Percentiles rank a stretch among this genome's conserved stretches.
These are phyloP conservation scores for Brassicogethes aeneus DNA, from an alignment of 2,888 invertebrate genomes.

Conservation along the genomic window DNA sequence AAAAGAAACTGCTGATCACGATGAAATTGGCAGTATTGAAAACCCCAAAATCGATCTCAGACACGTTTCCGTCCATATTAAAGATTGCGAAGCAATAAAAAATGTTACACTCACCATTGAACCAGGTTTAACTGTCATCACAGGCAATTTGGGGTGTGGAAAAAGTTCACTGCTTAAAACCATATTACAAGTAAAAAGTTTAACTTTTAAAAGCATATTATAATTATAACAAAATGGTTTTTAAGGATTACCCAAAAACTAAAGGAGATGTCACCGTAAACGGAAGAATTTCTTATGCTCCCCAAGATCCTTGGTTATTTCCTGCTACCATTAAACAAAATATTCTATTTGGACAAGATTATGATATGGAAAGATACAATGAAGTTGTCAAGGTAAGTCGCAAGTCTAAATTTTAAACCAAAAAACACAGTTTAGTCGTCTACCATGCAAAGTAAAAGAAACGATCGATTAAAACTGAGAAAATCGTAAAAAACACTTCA, in stretches of 20 bases:
- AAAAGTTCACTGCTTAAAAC: slow-evolving; percentile 45
- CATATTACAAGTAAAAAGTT: slow-evolving; percentile 24
- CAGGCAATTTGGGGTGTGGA: slow-evolving; percentile 59
- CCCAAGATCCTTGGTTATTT: slow-evolving; percentile 56
- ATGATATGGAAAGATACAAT: slow-evolving; percentile 47
- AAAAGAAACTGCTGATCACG: slow-evolving; percentile 14
- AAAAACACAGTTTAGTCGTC: too few relatives aligned
- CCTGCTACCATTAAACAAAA: slow-evolving; percentile 61
- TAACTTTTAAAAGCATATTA: too few relatives aligned
- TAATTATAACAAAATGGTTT: too few relatives aligned
- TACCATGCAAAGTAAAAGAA: too few relatives aligned
- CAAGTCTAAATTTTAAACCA: too few relatives aligned
- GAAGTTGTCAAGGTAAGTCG: slow-evolving; percentile 45
- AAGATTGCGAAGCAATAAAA: slow-evolving; percentile 33
- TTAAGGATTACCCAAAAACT: slow-evolving; percentile 29
- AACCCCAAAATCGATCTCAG: slow-evolving; percentile 20
- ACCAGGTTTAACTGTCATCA: slow-evolving; percentile 43
- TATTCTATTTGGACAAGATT: slow-evolving; percentile 62
- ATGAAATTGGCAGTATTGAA: slow-evolving; percentile 19
- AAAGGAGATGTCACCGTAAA: slow-evolving; percentile 38
- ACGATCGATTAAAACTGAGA: too few relatives aligned
- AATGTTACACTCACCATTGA: slow-evolving; percentile 41
- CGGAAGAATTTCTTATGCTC: slow-evolving; percentile 48
- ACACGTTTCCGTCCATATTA: slow-evolving; percentile 22
- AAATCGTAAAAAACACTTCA: too few relatives aligned